Conservation (phyloP, 92 coral and sea anemone genomes). For the Epizoanthus ramosus region DNA sequence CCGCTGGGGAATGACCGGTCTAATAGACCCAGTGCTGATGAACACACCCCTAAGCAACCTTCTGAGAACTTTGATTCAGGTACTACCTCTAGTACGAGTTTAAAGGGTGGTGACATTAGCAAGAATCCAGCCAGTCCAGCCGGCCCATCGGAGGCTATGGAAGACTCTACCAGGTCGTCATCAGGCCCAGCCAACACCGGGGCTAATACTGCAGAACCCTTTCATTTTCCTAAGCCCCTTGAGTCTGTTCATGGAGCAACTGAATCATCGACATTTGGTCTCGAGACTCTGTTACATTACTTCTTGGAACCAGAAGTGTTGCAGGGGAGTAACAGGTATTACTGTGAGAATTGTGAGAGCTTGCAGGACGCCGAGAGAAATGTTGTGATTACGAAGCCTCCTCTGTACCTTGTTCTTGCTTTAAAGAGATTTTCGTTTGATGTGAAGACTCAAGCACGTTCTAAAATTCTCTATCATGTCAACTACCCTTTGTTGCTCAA, state of each 20-base stretch:
- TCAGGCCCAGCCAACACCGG: constrained; percentile 52
- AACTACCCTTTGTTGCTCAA: constrained; percentile 74
- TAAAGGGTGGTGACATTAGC: constrained; percentile 92
- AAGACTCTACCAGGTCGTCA: constrained; percentile 52
- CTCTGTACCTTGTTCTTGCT: constrained; percentile 78
- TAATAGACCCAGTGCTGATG: constrained; percentile 22
- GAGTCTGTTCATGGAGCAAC: constrained; percentile 48
- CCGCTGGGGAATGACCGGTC: constrained; percentile 69
- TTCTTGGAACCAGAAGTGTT: constrained; percentile 93
- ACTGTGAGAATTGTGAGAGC: constrained; percentile 88
- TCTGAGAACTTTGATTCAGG: constrained; percentile 50
- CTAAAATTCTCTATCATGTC: constrained; percentile 88
- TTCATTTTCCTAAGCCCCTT: constrained; percentile 44
- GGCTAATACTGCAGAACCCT: constrained; percentile 46
- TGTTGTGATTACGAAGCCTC: constrained; percentile 80
- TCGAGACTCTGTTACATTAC: constrained; percentile 82
- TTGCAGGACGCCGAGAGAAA: constrained; percentile 93
- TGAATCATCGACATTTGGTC: constrained; percentile 59
- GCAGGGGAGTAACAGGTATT: constrained; percentile 87
- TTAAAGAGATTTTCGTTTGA: constrained; percentile 92
- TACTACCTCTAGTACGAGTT: constrained; percentile 66
- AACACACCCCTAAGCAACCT: constrained; percentile 39
- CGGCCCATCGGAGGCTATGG: constrained; percentile 50
- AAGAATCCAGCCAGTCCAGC: constrained; percentile 63
- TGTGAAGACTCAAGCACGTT: constrained; percentile 81